A percentile compares a stretch with the other conserved stretches of the same genome.
phyloP scores from a whole-genome alignment of 2,797 vertebrate species.

The Enteromius fasciolatus region DNA sequence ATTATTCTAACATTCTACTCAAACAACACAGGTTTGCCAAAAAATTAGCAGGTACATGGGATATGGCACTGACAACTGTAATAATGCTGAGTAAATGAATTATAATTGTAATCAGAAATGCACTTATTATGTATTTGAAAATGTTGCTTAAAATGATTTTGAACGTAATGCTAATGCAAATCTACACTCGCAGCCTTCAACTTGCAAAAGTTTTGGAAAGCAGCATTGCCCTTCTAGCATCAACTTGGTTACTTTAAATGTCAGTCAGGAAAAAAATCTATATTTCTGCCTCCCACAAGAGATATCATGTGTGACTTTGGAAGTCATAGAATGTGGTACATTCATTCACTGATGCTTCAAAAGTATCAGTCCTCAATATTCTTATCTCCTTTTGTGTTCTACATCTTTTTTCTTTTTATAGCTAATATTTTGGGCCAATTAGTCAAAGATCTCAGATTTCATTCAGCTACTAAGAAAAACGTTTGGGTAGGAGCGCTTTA shows the following conservation, averaged over 20 bases:
- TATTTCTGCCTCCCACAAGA: neutral
- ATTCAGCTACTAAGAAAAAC: neutral
- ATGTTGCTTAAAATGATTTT: too few relatives aligned
- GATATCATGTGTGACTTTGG: neutral
- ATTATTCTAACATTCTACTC: neutral
- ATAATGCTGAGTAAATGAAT: neutral
- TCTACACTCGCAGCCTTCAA: neutral
- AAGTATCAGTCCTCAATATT: neutral
- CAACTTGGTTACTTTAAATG: neutral
- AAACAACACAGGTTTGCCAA: neutral
- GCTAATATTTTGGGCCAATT: neutral
- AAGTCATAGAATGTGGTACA: neutral
- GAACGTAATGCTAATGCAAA: neutral
- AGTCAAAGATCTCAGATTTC: neutral
- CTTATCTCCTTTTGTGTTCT: neutral
- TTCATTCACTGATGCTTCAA: neutral
- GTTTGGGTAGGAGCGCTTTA: constrained; percentile 35
- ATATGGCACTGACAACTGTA: neutral
- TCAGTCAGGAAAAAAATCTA: neutral
- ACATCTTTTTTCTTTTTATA: neutral
- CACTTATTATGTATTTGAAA: neutral
- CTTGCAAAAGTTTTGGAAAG: neutral
- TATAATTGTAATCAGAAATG: neutral
- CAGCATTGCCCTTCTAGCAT: neutral
- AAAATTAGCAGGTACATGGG: neutral